Base-by-base conservation (phyloP, 2,797 vertebrate species). In the Pangasius larnaudii region DNA sequence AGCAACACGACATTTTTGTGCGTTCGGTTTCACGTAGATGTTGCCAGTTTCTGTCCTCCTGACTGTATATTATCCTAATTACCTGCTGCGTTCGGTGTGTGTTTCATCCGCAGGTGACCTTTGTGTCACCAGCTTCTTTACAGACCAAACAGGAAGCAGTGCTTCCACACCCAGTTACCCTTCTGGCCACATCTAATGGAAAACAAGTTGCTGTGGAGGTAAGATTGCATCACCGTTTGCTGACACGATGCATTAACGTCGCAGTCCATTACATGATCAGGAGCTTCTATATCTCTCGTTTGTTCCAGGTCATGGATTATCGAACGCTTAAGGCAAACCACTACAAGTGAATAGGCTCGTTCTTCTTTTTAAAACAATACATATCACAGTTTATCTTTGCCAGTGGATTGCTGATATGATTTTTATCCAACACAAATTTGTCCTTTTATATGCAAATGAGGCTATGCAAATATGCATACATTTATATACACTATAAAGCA, bases 131-230 rank as follows among this genome's bases (percentile, higher is more conserved):
- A 91, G 95, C 97, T 90, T 95, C 97, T 0, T 98, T 98, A 93
- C 98, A 99, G 75, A 96, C 96, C 85, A 96, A 97, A 72, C 97
- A 98, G 14, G 95, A 97, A 46, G 96, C 95, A 87, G 96, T 98
- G 92, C 95, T 95, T 91, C 89, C 96, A 56, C 97, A 98, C 88
- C 97, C 98, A 18, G 97, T 99, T 90, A 99, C 98, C 0, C 94
- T 99, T 93, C 93, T 99, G 93, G 97, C 98, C 92, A 99, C 98
- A 2, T 98, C 98, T 90, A 99, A 99, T 33, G 98, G 98, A 92
- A 99, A 98, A 86, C 98, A 99, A 93, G 99, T 99, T 89, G 98
- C 98, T 90, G 98, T 99, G 84, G 98, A 99, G 97, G 98, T 99
- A 91, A 67, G 92, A 93, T 83, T 22, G 58, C 59, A 92, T 83